Conservation (phyloP, 2,888 invertebrate genomes). For the Cecidostiba fungosa region DNA sequence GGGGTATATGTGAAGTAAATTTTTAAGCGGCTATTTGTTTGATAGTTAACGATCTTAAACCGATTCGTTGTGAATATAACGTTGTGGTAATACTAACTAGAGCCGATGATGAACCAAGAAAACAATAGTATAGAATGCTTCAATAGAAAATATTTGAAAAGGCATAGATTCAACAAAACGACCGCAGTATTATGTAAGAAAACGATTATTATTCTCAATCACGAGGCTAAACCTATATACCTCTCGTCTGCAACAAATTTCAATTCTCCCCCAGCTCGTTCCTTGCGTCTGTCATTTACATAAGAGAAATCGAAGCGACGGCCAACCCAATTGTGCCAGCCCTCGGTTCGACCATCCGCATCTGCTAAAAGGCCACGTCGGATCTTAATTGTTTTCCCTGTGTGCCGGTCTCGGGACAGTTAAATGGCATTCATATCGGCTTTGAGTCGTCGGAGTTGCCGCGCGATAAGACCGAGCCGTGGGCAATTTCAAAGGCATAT, state of each 20-base stretch:
- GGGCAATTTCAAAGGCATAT: conserved; percentile 46
- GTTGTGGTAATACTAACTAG: too few species aligned
- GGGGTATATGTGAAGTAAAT: too few species aligned
- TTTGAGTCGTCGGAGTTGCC: background rate
- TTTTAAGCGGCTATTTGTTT: too few species aligned
- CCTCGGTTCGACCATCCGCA: background rate
- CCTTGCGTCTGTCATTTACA: conserved; percentile 3
- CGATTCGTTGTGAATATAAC: too few species aligned
- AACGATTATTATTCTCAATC: background rate
- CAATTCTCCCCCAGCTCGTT: background rate
- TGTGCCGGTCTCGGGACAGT: conserved; percentile 23
- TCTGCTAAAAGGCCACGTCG: background rate
- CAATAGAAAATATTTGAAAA: too few species aligned
- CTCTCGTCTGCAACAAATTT: background rate
- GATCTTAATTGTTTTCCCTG: conserved; percentile 33
- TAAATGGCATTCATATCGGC: conserved; percentile 56
- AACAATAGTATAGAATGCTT: too few species aligned
- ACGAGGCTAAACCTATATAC: background rate
- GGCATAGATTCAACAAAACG: background rate
- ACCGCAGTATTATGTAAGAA: background rate
- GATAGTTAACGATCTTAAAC: too few species aligned
- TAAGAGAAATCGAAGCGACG: background rate
- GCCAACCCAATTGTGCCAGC: conserved; percentile 12
- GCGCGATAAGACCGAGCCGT: conserved; percentile 27
- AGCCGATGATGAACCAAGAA: too few species aligned